Conservation (phyloP, 2,888 invertebrate genomes). For the Sepioteuthis lessoniana region DNA sequence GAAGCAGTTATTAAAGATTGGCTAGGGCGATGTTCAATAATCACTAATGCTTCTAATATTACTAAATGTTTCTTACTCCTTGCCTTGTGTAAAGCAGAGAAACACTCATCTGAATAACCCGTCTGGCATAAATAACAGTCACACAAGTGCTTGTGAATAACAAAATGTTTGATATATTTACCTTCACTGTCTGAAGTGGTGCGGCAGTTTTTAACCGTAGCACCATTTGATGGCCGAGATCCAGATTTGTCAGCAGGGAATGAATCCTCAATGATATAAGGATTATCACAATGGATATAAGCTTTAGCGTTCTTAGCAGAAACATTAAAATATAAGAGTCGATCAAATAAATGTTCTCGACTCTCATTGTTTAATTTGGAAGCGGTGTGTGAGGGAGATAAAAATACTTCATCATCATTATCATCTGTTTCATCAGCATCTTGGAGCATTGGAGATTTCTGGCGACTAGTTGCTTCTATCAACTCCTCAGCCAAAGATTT, state of each 20-base stretch:
- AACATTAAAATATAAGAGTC: slow-evolving; percentile 58
- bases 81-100: no score
- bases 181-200: slow-evolving; percentile 51
- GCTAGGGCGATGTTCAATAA: no score
- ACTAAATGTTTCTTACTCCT: no score
- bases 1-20: no score
- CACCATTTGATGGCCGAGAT: slow-evolving; percentile 46
- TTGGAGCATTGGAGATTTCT: slow-evolving; percentile 34
- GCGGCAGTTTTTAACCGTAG: slow-evolving; percentile 41
- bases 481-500: slow-evolving; percentile 67
- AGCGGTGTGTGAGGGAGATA: slow-evolving; percentile 53
- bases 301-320: slow-evolving; percentile 62
- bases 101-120: no score
- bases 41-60: no score
- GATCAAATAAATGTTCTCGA: slow-evolving; percentile 56
- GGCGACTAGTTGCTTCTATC: slow-evolving; percentile 59
- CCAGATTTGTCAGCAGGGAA: slow-evolving; percentile 50
- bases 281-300: slow-evolving; percentile 61
- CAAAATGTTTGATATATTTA: neutral
- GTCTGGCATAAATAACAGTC: no score
- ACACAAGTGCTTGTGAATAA: no score
- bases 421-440: slow-evolving; percentile 49
- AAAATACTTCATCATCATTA: slow-evolving; percentile 60
- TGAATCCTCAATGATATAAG: slow-evolving; percentile 57
- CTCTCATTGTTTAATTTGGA: slow-evolving; percentile 60